phyloP scores from a whole-genome alignment of 2,113 vertebrate genomes.

The Lepus europaeus region DNA sequence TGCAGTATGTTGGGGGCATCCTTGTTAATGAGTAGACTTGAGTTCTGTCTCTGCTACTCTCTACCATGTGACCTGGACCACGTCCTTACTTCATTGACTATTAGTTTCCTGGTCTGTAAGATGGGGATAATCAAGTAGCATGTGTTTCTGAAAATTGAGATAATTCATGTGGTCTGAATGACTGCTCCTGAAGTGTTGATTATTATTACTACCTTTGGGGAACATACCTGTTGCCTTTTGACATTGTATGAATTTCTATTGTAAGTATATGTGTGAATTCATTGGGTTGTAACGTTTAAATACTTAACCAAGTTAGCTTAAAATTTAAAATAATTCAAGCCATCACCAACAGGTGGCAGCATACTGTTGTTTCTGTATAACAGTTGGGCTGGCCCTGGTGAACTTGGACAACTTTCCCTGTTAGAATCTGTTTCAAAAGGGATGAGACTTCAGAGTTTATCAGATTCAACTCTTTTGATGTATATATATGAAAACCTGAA shows the following conservation, averaged over 20 bases:
- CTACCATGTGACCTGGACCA: background rate
- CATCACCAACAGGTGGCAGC: conserved; percentile 76
- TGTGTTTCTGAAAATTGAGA: background rate
- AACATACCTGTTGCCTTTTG: background rate
- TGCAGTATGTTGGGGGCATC: background rate
- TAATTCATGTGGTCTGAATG: background rate
- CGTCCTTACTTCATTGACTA: background rate
- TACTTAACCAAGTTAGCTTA: background rate
- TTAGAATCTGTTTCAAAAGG: conserved; percentile 3
- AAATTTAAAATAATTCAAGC: conserved; percentile 19
- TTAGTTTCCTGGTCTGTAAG: background rate
- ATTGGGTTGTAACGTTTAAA: conserved; percentile 13
- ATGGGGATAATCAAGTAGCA: background rate
- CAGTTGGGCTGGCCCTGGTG: background rate
- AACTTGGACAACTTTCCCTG: background rate
- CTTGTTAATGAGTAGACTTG: too few relatives aligned
- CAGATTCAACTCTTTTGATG: background rate
- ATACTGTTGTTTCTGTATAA: background rate
- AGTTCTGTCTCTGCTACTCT: background rate
- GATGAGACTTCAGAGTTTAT: background rate
- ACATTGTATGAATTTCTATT: background rate
- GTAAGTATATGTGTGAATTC: background rate
- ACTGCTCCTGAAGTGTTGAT: background rate
- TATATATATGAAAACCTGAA: background rate
- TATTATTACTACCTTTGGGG: background rate